Base-by-base conservation (phyloP, 2,888 invertebrate genomes). In the Muschampia staudingeri region DNA sequence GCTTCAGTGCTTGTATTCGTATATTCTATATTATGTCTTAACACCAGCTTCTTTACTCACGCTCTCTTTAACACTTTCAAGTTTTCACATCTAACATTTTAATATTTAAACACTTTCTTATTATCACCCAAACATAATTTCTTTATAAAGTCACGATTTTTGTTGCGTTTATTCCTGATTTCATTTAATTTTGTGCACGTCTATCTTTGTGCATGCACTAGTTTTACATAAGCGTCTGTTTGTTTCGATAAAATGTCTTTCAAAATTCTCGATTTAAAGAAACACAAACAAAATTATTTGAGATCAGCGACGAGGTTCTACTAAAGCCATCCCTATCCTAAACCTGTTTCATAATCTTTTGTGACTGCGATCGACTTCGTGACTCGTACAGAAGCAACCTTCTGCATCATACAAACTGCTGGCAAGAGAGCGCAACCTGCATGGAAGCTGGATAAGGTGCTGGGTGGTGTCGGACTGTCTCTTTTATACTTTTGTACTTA, bases 231-330 rank as follows among this genome's bases (percentile, higher is more conserved):
- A 87, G 84, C 91, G 87, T 90, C 90, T 88, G 91, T 91, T 90
- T 91, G 89, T 94, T 91, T 90, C 90, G 87, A 87, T 85, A 85
- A 72, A 86, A 87, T 80, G 40, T 76, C 69, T 19, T 82, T 78
- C 79, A 67, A 82, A 83, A 67, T 84, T 79, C 30, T 71, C 12
- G 65, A 75, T 4, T 81, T 78, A 72, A 25, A 73, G 87, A 85
- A 56, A 56, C 37, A 77, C 42, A 52, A 81, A 91, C 94, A 94
- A 95, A 96, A 95, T 96, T 96, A 96, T 93, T 92, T 96, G 95
- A 96, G 96, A 96, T 96, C 96, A 96, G 96, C 91, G 96, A 95
- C 96, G 96, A 96, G 96, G 95, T 95, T 96, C 95, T 95, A 90
- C 90, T 90, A 86, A 88, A 75, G 76, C 86, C 82, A 88, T 87